These are phyloP conservation scores for Onthophagus sagittarius DNA, from an alignment of 2,888 invertebrate genomes.

Conservation along the genomic window DNA sequence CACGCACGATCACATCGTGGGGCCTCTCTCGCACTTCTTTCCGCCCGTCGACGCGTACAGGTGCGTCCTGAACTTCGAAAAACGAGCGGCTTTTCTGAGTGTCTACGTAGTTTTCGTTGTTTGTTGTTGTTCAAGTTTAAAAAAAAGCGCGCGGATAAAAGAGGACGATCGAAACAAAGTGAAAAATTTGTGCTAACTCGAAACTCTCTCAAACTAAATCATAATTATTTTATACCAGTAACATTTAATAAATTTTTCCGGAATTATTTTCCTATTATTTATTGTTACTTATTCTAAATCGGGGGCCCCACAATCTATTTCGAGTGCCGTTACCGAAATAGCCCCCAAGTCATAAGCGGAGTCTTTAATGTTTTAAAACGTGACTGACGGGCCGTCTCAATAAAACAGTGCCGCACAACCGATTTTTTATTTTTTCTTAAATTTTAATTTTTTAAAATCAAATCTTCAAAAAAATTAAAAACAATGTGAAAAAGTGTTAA, in stretches of 20 bases:
- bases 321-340: conserved; percentile 4
- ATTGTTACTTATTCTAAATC: not conserved
- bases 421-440: not conserved
- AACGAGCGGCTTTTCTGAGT: not conserved
- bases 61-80: not conserved
- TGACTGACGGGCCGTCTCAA: not conserved
- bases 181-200: not conserved
- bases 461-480: no score
- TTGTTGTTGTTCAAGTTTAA: not conserved
- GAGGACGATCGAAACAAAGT: not conserved
- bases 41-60: not conserved
- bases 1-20: not conserved
- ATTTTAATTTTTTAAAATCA: no score
- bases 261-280: not conserved
- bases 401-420: not conserved
- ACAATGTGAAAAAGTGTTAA: no score
- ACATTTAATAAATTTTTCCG: no score
- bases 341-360: not conserved
- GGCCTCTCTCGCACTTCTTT: not conserved
- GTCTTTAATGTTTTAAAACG: not conserved
- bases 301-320: not conserved
- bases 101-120: not conserved
- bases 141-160: conserved; percentile 10
- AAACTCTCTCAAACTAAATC: not conserved
- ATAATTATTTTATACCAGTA: no score